Conservation (phyloP, 30 jellyfish, hydroid and myxozoan species). For the Rhopilema esculentum region DNA sequence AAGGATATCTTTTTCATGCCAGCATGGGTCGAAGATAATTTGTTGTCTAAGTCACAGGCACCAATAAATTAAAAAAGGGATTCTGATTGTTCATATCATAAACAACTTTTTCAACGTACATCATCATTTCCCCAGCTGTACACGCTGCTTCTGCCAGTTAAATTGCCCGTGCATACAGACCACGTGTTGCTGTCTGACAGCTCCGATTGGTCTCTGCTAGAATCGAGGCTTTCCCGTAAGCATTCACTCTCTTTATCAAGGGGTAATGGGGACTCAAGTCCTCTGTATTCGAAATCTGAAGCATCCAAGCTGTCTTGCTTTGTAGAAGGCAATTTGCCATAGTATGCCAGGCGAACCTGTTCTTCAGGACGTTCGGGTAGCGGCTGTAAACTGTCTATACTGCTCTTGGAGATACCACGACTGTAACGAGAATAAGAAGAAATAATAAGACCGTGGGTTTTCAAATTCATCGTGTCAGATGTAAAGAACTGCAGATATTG, state of each 20-base stretch:
- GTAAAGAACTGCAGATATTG: too few relatives aligned
- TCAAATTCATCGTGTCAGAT: neutral
- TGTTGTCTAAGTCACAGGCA: too few relatives aligned
- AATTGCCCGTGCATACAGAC: slow-evolving; percentile 81
- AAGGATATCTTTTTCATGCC: too few relatives aligned
- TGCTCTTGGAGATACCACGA: slow-evolving; percentile 79
- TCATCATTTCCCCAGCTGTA: slow-evolving; percentile 95
- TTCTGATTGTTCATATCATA: neutral
- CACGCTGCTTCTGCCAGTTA: slow-evolving; percentile 93
- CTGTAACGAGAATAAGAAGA: slow-evolving; percentile 16
- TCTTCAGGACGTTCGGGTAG: slow-evolving; percentile 86
- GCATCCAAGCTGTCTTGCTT: slow-evolving; percentile 64
- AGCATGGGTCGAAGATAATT: too few relatives aligned
- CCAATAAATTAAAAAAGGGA: neutral
- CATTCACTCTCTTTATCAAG: slow-evolving; percentile 10
- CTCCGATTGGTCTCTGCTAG: slow-evolving; percentile 68
- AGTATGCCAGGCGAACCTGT: slow-evolving; percentile 43
- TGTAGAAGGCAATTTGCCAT: slow-evolving; percentile 50
- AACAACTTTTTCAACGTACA: slow-evolving; percentile 40
- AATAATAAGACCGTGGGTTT: neutral
- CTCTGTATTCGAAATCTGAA: neutral
- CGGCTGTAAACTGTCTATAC: slow-evolving; percentile 78
- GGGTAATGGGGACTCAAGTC: slow-evolving; percentile 38
- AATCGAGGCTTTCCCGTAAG: slow-evolving; percentile 37
- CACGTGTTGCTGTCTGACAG: slow-evolving; percentile 60